phyloP scores from a whole-genome alignment of 2,888 invertebrate species.

The Scaptomyza polygonia region DNA sequence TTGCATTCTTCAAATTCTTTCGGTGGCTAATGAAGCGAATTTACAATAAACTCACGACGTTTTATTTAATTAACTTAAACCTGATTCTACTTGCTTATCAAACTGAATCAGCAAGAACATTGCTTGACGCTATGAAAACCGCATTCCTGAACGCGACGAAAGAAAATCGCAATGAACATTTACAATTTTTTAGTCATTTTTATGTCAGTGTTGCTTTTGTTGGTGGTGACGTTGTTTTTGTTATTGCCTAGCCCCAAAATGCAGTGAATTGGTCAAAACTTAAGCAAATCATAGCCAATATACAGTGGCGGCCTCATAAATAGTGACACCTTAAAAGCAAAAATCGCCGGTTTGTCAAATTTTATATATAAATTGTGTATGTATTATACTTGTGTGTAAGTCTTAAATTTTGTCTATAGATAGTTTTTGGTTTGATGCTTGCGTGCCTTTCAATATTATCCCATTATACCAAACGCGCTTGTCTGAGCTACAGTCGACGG shows the following conservation, averaged over 20 bases:
- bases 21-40: neutral
- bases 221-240: neutral
- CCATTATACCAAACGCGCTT: constrained; percentile 18
- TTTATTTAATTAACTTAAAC: neutral
- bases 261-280: neutral
- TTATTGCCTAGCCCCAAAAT: neutral
- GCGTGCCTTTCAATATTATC: neutral
- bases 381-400: no score
- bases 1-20: neutral
- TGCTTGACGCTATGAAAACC: neutral
- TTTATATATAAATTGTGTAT: no score
- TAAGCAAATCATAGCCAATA: neutral
- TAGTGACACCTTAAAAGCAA: no score
- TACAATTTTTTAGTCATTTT: neutral
- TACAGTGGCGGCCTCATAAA: no score
- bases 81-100: neutral
- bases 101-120: constrained; percentile 1
- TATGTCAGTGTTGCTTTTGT: neutral
- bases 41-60: neutral
- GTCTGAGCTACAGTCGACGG: constrained; percentile 61
- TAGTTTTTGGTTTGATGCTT: constrained; percentile 31
- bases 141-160: neutral
- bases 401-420: constrained; percentile 3
- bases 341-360: no score
- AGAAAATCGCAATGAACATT: neutral